Evolutionary conservation across 2,888 invertebrate genomes (phyloP).

Genomic region (Pollenia angustigena): DNA sequence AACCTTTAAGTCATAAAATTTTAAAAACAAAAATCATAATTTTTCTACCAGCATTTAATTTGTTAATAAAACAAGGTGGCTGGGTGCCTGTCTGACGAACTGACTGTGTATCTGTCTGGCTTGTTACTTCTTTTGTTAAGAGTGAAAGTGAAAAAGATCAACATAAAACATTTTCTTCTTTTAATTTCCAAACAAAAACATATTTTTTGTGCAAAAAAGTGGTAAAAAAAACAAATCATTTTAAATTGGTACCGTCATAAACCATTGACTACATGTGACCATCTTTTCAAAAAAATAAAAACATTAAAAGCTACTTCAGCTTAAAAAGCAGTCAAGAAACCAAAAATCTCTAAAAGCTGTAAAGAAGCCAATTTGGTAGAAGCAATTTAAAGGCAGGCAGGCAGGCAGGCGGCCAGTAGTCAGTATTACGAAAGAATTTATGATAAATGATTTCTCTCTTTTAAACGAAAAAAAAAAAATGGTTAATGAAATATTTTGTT

Average conservation of each 20-base stretch:
- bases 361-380: conserved; percentile 46
- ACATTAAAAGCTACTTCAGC: conserved; percentile 46
- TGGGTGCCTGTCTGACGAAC: too few species aligned
- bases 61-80: too few species aligned
- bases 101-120: neutral
- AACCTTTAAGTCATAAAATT: conserved; percentile 34
- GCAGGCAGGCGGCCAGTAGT: neutral
- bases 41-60: too few species aligned
- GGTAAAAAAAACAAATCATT: conserved; percentile 36
- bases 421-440: conserved; percentile 48
- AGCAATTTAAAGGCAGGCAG: neutral
- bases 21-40: neutral
- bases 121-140: conserved; percentile 17
- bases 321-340: neutral
- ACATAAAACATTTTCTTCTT: conserved; percentile 4
- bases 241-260: conserved; percentile 70
- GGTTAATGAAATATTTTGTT: conserved; percentile 36
- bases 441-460: conserved; percentile 46
- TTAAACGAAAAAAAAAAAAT: neutral
- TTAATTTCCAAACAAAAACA: conserved; percentile 37
- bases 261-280: conserved; percentile 64
- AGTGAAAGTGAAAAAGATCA: conserved; percentile 59
- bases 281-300: conserved; percentile 19
- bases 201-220: conserved; percentile 32
- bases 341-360: neutral